phyloP scores from a whole-genome alignment of 2,888 invertebrate genomes.

The Drepanosiphum platanoidis region DNA sequence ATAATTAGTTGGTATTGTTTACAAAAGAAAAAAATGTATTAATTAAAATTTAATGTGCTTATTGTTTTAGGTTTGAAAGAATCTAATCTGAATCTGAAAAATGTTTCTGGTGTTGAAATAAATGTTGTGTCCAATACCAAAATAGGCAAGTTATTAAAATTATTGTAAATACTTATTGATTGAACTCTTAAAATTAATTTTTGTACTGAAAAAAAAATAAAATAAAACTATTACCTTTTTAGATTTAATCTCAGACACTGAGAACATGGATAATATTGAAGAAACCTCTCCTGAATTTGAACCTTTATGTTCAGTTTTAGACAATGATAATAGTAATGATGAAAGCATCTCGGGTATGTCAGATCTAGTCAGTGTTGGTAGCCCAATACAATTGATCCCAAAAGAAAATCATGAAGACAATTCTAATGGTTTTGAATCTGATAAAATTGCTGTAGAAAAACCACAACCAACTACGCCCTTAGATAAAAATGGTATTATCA shows the following conservation, averaged over 20 bases:
- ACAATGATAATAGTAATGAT: slow-evolving; percentile 46
- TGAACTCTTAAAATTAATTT: too few species aligned
- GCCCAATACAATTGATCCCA: slow-evolving; percentile 3
- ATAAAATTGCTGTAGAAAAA: slow-evolving; percentile 10
- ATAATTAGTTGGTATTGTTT: background rate
- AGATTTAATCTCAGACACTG: slow-evolving; percentile 6
- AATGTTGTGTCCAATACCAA: background rate
- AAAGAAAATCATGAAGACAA: slow-evolving; percentile 21
- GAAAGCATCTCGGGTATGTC: slow-evolving; percentile 48
- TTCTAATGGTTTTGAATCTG: slow-evolving; percentile 29
- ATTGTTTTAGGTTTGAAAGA: slow-evolving; percentile 34
- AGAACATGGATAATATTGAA: slow-evolving; percentile 5
- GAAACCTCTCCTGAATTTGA: slow-evolving; percentile 50
- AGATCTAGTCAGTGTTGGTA: slow-evolving; percentile 49
- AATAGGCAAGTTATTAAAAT: slow-evolving; percentile 19
- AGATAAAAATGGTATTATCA: slow-evolving; percentile 28
- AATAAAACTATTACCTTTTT: background rate
- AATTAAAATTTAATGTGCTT: slow-evolving; percentile 2
- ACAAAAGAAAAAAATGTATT: background rate
- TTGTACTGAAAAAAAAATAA: too few species aligned
- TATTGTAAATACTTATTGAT: background rate
- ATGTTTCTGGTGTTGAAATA: slow-evolving; percentile 1
- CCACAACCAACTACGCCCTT: background rate
- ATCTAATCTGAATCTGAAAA: background rate
- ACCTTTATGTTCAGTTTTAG: slow-evolving; percentile 34